phyloP scores from a whole-genome alignment of 2,797 vertebrate species.

The Rhinogobio ventralis region DNA sequence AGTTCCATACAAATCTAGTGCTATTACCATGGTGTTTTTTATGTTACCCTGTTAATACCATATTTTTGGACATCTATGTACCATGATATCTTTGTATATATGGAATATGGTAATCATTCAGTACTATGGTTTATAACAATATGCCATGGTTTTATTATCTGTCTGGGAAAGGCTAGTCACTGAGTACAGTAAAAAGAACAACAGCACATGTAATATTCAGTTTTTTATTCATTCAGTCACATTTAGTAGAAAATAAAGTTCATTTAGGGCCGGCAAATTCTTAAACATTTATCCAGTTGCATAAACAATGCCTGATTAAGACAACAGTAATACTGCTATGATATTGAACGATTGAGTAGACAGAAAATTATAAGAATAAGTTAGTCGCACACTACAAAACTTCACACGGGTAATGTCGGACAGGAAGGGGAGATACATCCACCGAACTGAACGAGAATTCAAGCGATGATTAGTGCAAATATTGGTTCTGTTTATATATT shows the following conservation, averaged over 20 bases:
- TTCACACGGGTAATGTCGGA: constrained; percentile 21
- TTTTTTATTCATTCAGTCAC: constrained; percentile 62
- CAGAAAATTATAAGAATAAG: constrained; percentile 3
- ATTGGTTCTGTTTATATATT: constrained; percentile 48
- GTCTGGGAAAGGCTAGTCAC: not conserved
- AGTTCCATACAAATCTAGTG: not conserved
- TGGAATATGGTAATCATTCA: not conserved
- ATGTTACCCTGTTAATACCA: not conserved
- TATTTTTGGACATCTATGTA: not conserved
- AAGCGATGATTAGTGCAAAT: constrained; percentile 54
- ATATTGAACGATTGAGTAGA: constrained; percentile 4
- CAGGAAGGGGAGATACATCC: not conserved
- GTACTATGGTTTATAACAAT: not conserved
- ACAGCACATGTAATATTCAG: not conserved
- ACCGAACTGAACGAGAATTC: constrained; percentile 28
- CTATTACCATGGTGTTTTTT: not conserved
- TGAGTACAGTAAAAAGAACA: not conserved
- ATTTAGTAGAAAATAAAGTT: constrained; percentile 61
- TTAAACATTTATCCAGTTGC: constrained; percentile 44
- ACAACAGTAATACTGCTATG: constrained; percentile 35
- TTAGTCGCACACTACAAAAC: constrained; percentile 42
- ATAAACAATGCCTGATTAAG: constrained; percentile 48
- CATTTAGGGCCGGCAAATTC: constrained; percentile 50
- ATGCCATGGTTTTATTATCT: not conserved
- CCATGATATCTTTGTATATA: not conserved